Percentiles rank a stretch among this genome's conserved stretches.
Conservation (phyloP, 2,888 invertebrate species). For the Papilio protenor region DNA sequence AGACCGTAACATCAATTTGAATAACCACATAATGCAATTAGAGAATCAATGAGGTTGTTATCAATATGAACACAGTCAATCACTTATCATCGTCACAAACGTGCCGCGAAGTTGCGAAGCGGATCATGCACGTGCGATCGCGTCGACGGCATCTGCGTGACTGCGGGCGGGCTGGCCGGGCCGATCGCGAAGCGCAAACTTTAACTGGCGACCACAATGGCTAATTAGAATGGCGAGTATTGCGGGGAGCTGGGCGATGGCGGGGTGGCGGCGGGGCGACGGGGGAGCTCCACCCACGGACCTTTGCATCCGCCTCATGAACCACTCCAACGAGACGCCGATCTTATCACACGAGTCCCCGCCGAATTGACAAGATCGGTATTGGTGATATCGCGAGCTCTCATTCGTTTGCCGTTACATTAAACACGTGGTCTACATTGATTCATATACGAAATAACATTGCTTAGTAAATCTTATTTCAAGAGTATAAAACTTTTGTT, state of each 20-base stretch:
- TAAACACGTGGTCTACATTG: not conserved
- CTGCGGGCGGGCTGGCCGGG: constrained; percentile 65
- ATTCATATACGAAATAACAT: not conserved
- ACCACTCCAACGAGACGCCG: constrained; percentile 68
- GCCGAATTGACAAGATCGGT: constrained; percentile 51
- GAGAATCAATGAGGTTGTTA: constrained; percentile 63
- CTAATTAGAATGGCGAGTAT: constrained; percentile 82
- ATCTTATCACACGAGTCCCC: constrained; percentile 62
- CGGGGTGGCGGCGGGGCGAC: constrained; percentile 65
- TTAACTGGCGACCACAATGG: constrained; percentile 79
- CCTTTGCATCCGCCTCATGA: constrained; percentile 80
- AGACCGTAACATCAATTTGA: constrained; percentile 57
- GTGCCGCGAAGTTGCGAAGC: constrained; percentile 59
- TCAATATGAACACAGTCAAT: constrained; percentile 71
- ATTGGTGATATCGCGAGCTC: constrained; percentile 48
- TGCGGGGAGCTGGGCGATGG: constrained; percentile 60
- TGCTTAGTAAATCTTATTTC: not conserved
- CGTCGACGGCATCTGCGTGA: constrained; percentile 75
- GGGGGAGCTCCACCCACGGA: constrained; percentile 77
- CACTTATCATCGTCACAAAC: constrained; percentile 76
- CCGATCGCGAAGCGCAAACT: constrained; percentile 77
- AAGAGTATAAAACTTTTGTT: not conserved
- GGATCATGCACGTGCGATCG: constrained; percentile 64
- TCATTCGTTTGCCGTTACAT: constrained; percentile 31
- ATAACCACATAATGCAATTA: constrained; percentile 66